Base-by-base conservation (phyloP, 2,888 invertebrate species). In the Hypolimnas misippus region DNA sequence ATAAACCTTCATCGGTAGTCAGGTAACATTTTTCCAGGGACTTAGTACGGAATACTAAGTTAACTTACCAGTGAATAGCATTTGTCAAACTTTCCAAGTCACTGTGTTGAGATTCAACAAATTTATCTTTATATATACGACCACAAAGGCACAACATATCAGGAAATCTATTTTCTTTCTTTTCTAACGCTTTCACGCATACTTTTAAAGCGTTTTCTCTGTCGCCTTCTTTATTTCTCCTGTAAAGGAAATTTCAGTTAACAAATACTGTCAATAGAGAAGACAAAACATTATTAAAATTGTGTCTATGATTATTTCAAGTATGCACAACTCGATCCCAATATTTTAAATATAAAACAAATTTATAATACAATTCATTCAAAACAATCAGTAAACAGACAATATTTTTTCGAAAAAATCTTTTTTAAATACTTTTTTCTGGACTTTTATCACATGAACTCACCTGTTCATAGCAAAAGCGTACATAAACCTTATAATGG, bases 91-190 rank as follows among this genome's bases (percentile, higher is more conserved):
- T 97, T 52, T 96, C 96, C 72, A 94, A 94, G 82, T 99, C 99
- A 2, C 94, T 94, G 82, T 98, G 98, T 71, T 96, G 95, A 46
- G 98, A 98, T 92, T 99, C 99, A 10, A 99, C 98, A 89, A 99
- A 99, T 82, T 97, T 98, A 86, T 98, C 98, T 86, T 98, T 98
- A 84, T 99, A 99, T 78, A 99, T 99, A 68, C 99, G 95, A 0
- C 99, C 99, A 79, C 99, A 99, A 2, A 99, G 93, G 78, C 99
- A 99, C 53, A 99, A 87, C 96, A 99, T 98, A 84, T 99, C 99
- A 0, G 99, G 99, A 76, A 98, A 98, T 73, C 96, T 96, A 81
- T 98, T 98, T 81, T 99, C 98, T 82, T 97, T 97, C 86, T 97
- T 96, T 72, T 98, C 96, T 60, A 99, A 91, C 0, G 98, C 98